Base-by-base conservation (phyloP, 2,113 vertebrate genomes). In the Anguilla japonica region DNA sequence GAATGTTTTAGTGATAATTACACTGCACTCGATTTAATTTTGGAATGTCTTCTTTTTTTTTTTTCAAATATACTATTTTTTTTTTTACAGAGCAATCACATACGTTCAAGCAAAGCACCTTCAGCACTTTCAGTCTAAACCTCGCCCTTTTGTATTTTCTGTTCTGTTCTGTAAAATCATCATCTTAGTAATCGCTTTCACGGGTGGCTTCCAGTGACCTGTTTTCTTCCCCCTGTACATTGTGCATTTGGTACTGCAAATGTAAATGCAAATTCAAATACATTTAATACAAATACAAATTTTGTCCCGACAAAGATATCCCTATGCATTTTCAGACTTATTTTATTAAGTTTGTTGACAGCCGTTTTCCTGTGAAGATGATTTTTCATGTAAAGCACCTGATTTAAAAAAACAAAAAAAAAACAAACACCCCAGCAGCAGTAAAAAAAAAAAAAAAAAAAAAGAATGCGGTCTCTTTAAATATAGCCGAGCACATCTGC, bases 1-100 rank as follows among this genome's bases (percentile, higher is more conserved):
- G 87, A 86, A 86, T n/a, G 18, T 80, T 81, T 86, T 63, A 39
- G 13, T n/a, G 57, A 43, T 75, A 84, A 79, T 71, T 78, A 84
- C 87, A 15, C 34, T 79, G 53, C 26, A 84, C 71, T 82, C 29
- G 18, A 26, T 20, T 63, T 0, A 67, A 86, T 63, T 41, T 60
- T 39, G 7, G 1, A 56, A 41, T n/a, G 15, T 75, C 9, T 26
- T n/a, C 7, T 5, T 2, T 40, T 9, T 67, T 39, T 50, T n/a
- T 50, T 43, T 85, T 41, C 22, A 34, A 43, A 85, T 29, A 14
- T 9, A 22, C 13, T 39, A 67, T 41, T 84, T 11, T 15, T 84
- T 84, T 84, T 11, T 15, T 84, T 84, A 22, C 41, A 53, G 50
- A 53, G 50, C 50, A 53, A 53, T 53, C 50, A 14, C 9, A 9